A percentile compares a stretch with the other conserved stretches of the same genome.
Evolutionary conservation across 2,113 vertebrate genomes (phyloP).

Genomic region (Hiodon tergisus): DNA sequence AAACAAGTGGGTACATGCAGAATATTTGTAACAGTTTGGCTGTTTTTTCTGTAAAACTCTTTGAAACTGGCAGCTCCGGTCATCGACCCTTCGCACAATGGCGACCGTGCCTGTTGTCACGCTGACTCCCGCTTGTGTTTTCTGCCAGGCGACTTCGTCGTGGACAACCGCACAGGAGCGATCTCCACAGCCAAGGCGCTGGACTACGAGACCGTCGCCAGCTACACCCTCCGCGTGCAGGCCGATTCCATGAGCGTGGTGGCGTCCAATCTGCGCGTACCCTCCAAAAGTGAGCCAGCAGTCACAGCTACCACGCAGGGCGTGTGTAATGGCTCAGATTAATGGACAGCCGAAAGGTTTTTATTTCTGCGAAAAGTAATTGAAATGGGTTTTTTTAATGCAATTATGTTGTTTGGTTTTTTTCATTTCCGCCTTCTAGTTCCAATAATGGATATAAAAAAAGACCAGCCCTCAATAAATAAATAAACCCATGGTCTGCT

Average conservation of each 20-base stretch:
- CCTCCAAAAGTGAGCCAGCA: constrained; percentile 76
- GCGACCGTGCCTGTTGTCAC: not conserved
- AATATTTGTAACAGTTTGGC: too few relatives aligned
- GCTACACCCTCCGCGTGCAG: constrained; percentile 72
- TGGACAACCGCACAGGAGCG: constrained; percentile 73
- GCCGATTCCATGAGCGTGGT: constrained; percentile 77
- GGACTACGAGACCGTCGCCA: constrained; percentile 74
- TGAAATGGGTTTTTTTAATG: constrained; percentile 6
- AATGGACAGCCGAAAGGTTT: not conserved
- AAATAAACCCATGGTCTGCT: not conserved
- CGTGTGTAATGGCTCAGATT: constrained; percentile 1
- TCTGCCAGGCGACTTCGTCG: constrained; percentile 65
- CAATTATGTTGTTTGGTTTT: not conserved
- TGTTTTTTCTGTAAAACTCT: too few relatives aligned
- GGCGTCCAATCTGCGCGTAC: constrained; percentile 72
- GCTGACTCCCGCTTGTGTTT: not conserved
- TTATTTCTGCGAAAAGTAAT: not conserved
- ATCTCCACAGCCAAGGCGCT: constrained; percentile 69
- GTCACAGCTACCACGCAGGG: not conserved
- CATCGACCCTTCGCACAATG: not conserved
- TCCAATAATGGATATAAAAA: constrained; percentile 10
- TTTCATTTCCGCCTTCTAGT: not conserved
- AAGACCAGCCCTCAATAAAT: constrained; percentile 1
- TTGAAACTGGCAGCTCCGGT: not conserved
- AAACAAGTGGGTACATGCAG: too few relatives aligned